These are phyloP conservation scores for Acholoe squamosa DNA, from an alignment of 2,888 invertebrate species.

Conservation along the genomic window DNA sequence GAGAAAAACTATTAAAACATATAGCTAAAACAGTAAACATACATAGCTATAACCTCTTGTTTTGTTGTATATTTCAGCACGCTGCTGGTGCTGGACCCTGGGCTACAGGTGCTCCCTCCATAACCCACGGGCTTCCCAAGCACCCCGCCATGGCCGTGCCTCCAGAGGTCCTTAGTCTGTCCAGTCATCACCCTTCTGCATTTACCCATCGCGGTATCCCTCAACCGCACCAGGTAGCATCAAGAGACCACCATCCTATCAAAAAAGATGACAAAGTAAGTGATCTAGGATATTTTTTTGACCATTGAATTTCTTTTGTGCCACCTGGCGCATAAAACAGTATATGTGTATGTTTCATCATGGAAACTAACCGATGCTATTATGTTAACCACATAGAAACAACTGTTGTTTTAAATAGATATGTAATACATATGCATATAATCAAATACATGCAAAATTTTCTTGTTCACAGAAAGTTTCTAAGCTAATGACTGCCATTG, in stretches of 20 bases:
- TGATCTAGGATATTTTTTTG: not conserved
- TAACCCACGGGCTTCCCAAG: constrained; percentile 33
- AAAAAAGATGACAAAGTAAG: constrained; percentile 31
- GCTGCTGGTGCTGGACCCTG: constrained; percentile 28
- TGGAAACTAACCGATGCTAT: no score
- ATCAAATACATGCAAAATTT: not conserved
- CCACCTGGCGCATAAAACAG: no score
- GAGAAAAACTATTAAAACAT: no score
- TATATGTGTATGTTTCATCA: no score
- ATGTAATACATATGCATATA: no score
- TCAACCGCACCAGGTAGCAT: constrained; percentile 5
- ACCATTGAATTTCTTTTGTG: no score
- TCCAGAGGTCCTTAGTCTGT: constrained; percentile 16
- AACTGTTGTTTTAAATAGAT: no score
- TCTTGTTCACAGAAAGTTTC: not conserved
- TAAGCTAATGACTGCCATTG: not conserved
- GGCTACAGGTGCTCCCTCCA: constrained; percentile 29
- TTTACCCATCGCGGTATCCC: constrained; percentile 39
- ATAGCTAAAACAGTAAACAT: no score
- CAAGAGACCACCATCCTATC: constrained; percentile 26
- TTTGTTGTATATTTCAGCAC: not conserved
- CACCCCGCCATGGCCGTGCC: constrained; percentile 47
- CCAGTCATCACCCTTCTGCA: constrained; percentile 8
- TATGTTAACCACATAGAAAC: no score
- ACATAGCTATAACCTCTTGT: no score